phyloP scores from a whole-genome alignment of 1,140 invertebrate species.

The Drosophila novamexicana region DNA sequence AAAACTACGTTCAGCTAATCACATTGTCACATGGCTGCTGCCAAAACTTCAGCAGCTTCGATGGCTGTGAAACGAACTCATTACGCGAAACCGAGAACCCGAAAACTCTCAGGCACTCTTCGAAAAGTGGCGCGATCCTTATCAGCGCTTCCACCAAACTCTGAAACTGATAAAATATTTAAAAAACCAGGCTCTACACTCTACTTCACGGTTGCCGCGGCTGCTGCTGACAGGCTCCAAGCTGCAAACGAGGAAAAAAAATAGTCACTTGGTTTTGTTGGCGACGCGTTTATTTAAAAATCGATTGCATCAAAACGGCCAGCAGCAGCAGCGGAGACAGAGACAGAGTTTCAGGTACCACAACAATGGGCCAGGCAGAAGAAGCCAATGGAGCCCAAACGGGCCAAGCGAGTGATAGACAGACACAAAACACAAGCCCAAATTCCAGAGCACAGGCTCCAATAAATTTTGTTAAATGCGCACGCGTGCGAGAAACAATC shows the following conservation, averaged over 20 bases:
- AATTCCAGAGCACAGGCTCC: slow-evolving; percentile 78
- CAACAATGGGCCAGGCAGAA: slow-evolving; percentile 61
- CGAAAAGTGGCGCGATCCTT: slow-evolving; percentile 72
- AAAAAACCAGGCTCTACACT: slow-evolving; percentile 41
- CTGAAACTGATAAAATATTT: slow-evolving; percentile 76
- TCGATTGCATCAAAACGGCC: slow-evolving; percentile 70
- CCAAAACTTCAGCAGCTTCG: slow-evolving; percentile 44
- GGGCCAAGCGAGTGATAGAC: slow-evolving; percentile 66
- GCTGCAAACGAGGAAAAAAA: slow-evolving; percentile 24
- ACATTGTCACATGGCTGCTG: slow-evolving; percentile 63
- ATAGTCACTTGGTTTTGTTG: slow-evolving; percentile 37
- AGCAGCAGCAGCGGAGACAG: neutral
- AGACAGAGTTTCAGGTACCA: slow-evolving; percentile 16
- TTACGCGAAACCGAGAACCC: slow-evolving; percentile 52
- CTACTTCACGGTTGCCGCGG: slow-evolving; percentile 34
- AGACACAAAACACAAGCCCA: slow-evolving; percentile 80
- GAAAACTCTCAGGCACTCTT: slow-evolving; percentile 19
- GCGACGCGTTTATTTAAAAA: slow-evolving; percentile 68
- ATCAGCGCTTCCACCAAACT: slow-evolving; percentile 79
- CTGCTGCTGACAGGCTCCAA: slow-evolving; percentile 37
- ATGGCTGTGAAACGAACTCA: slow-evolving; percentile 78
- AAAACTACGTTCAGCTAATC: slow-evolving; percentile 46
- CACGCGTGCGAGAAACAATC: slow-evolving; percentile 75
- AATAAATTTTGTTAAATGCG: slow-evolving; percentile 84
- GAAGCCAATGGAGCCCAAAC: slow-evolving; percentile 27